A percentile compares a stretch with the other conserved stretches of the same genome.
phyloP scores from a whole-genome alignment of 2,797 vertebrate genomes.

The Aratinga solstitialis region DNA sequence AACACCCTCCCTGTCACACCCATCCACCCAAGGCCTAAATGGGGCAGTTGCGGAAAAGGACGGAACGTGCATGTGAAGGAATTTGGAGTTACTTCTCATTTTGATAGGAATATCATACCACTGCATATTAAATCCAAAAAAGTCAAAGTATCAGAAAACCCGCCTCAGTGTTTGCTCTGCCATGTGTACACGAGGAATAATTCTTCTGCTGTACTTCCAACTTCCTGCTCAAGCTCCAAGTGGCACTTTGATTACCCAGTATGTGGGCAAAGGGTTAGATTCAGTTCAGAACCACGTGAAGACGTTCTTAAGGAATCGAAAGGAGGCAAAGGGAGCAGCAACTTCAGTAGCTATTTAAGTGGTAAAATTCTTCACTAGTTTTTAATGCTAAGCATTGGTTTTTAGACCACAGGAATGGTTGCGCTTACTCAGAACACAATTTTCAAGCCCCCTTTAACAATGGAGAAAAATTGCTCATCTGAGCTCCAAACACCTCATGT shows the following conservation, averaged over 20 bases:
- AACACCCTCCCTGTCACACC: not conserved
- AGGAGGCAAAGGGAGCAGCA: not conserved
- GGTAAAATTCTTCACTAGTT: not conserved
- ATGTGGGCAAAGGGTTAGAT: not conserved
- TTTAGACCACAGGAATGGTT: not conserved
- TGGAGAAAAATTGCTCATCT: not conserved
- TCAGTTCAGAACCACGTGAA: not conserved
- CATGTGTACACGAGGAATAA: not conserved
- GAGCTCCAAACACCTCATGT: not conserved
- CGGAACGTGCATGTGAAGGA: fast-evolving
- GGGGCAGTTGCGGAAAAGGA: not conserved
- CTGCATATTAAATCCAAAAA: not conserved
- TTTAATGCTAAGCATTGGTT: not conserved
- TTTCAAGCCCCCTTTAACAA: not conserved
- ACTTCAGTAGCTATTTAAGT: not conserved
- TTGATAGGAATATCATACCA: not conserved
- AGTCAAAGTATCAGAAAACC: too few species aligned
- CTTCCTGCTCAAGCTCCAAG: not conserved
- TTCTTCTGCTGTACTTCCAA: not conserved
- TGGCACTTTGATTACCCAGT: not conserved
- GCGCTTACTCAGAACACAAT: not conserved
- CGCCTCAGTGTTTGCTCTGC: not conserved
- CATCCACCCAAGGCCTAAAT: not conserved
- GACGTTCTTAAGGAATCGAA: not conserved
- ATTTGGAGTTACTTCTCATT: not conserved